Percentiles rank a stretch among this genome's conserved stretches.
These are phyloP conservation scores for Brienomyrus longianalis DNA, from an alignment of 2,113 vertebrate genomes.

Conservation along the genomic window DNA sequence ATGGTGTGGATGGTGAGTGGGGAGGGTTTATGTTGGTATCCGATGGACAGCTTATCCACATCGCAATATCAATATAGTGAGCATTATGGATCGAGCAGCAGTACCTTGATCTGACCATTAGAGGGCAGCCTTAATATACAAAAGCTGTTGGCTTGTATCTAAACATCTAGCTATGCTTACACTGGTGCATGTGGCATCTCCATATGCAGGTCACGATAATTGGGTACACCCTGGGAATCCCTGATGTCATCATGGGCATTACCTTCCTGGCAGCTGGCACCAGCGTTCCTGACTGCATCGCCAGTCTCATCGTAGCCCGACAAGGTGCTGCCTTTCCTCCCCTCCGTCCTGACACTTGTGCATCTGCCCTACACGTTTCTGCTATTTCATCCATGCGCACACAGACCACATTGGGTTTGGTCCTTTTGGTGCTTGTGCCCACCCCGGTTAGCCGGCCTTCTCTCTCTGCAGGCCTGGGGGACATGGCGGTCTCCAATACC, in stretches of 20 bases:
- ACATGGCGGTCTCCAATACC: slow-evolving; percentile 96
- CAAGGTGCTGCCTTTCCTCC: slow-evolving; percentile 69
- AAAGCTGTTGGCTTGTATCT: background rate
- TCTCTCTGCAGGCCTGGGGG: slow-evolving; percentile 72
- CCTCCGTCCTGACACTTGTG: background rate
- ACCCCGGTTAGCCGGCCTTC: background rate
- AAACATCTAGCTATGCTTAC: background rate
- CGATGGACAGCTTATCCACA: background rate
- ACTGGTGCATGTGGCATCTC: background rate
- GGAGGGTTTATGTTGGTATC: background rate
- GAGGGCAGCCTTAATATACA: background rate
- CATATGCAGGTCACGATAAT: slow-evolving; percentile 81
- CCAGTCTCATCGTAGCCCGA: slow-evolving; percentile 91
- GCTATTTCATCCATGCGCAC: rapidly evolving
- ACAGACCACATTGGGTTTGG: background rate
- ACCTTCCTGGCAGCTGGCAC: slow-evolving; percentile 97
- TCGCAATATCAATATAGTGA: background rate
- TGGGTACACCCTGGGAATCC: slow-evolving; percentile 93
- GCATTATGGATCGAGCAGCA: background rate
- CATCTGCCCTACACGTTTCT: background rate
- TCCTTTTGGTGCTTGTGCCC: background rate
- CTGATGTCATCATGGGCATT: slow-evolving; percentile 98
- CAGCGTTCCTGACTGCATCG: slow-evolving; percentile 96
- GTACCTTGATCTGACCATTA: background rate
- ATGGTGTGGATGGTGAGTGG: slow-evolving; percentile 98